phyloP scores from a whole-genome alignment of 64 coral and sea anemone species.

The Dendrophyllia cribrosa region DNA sequence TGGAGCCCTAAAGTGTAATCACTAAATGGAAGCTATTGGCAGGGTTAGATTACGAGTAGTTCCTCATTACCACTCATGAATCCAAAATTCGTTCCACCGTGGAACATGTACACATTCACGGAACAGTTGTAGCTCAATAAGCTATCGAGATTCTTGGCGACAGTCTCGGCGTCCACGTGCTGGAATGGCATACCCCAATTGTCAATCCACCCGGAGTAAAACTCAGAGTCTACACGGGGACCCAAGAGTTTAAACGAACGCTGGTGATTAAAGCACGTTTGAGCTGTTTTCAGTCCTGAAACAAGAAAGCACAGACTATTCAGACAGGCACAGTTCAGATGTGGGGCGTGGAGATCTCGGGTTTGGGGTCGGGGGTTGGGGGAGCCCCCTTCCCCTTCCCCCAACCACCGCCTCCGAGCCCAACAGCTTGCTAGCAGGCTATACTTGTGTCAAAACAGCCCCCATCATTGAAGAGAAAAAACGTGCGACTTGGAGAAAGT shows the following conservation, averaged over 20 bases:
- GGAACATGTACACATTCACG: conserved; percentile 80
- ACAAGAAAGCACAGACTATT: too few species aligned
- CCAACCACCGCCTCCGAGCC: too few species aligned
- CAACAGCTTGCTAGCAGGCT: too few species aligned
- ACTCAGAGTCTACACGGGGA: conserved; percentile 37
- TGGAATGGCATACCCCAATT: conserved; percentile 66
- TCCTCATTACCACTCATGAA: conserved; percentile 62
- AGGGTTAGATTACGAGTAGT: too few species aligned
- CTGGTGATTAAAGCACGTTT: not conserved
- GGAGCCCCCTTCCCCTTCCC: too few species aligned
- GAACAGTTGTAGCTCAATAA: conserved; percentile 54
- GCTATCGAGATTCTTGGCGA: conserved; percentile 58
- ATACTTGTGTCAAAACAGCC: too few species aligned
- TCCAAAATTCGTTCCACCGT: conserved; percentile 81
- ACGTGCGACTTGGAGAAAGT: not conserved
- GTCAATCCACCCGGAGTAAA: conserved; percentile 75
- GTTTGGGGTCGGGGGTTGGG: too few species aligned
- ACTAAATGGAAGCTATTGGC: too few species aligned
- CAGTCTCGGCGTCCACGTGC: conserved; percentile 14
- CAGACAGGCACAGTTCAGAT: too few species aligned
- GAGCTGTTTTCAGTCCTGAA: not conserved
- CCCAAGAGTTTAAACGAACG: not conserved
- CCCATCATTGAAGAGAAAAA: not conserved
- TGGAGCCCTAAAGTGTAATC: too few species aligned
- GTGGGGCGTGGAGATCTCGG: too few species aligned